Base-by-base conservation (phyloP, 1,140 invertebrate species). In the Radopholus similis region DNA sequence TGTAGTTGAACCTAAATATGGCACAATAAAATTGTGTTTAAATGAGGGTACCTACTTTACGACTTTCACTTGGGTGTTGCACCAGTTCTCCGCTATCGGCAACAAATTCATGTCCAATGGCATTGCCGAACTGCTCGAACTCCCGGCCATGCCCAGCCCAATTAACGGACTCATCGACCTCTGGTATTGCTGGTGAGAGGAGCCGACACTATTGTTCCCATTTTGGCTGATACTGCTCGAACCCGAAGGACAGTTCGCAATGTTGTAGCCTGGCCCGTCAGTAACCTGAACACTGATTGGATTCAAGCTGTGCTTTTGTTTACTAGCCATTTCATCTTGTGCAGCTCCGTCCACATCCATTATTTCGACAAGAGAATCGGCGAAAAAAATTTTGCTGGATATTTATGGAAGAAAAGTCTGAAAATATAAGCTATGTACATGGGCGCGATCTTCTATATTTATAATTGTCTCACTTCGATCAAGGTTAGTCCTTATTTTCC, bases 11-110 rank as follows among this genome's bases (percentile, higher is more conserved):
- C 49, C 47, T 51, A 15, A 2, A 49, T 21, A 49, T 21, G 44
- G 44, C 13, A 6, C n/a, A n/a, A 47, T 18, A 47, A 47, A 1
- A 47, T 47, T 47, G 4, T n/a, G 13, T 47, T n/a, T 47, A 18
- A 23, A 18, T 47, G n/a, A 47, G 42, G n/a, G n/a, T 47, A 51
- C 47, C 30, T 23, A 51, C 87, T 97, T 97, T 65, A 97, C 93
- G 84, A 98, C 94, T 89, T 97, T 97, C 78, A 97, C 93, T 92
- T 73, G 71, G 23, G 91, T 94, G 83, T 92, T 92, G 88, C 91
- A 94, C 91, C 91, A 94, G 86, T 93, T 93, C 85, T 94, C 91
- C 49, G 91, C 91, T 68, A 93, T 56, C n/a, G 68, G 68, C 21
- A 71, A 53, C 23, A 70, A 21, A 28, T 40, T 32, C 18, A 62